Percentiles rank a stretch among this genome's conserved stretches.
Evolutionary conservation across 64 coral and sea anemone genomes (phyloP).

Genomic region (Porites lutea): DNA sequence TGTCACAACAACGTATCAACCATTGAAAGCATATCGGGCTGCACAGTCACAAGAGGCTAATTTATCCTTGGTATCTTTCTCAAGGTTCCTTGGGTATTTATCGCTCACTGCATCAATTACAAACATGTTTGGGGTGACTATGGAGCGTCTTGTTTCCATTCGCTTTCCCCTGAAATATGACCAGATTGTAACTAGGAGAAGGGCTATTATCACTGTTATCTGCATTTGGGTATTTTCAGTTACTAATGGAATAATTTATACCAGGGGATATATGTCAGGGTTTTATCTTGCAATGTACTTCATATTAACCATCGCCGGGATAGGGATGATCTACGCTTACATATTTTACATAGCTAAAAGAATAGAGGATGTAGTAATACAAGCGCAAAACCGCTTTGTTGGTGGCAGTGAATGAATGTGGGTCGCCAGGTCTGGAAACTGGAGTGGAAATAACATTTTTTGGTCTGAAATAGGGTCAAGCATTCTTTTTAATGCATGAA

Average conservation of each 20-base stretch:
- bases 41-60: not conserved
- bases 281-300: not conserved
- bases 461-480: too few species aligned
- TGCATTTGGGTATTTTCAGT: conserved; percentile 27
- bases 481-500: too few species aligned
- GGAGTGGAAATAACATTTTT: too few species aligned
- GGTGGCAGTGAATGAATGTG: not conserved
- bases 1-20: not conserved
- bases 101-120: conserved; percentile 16
- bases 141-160: conserved; percentile 38
- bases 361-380: not conserved
- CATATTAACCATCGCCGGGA: not conserved
- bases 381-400: not conserved
- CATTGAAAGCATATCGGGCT: not conserved
- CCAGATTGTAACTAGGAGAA: not conserved
- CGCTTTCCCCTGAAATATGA: conserved; percentile 22
- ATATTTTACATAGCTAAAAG: conserved; percentile 9
- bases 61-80: not conserved
- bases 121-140: conserved; percentile 39
- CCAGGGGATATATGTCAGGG: not conserved
- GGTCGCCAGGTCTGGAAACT: too few species aligned
- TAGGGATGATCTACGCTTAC: conserved; percentile 11
- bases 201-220: not conserved
- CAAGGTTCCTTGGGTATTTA: conserved; percentile 15
- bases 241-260: not conserved